Percentiles rank a stretch among this genome's conserved stretches.
Evolutionary conservation across 2,113 vertebrate genomes (phyloP).

Genomic region (Pygathrix nemaeus): DNA sequence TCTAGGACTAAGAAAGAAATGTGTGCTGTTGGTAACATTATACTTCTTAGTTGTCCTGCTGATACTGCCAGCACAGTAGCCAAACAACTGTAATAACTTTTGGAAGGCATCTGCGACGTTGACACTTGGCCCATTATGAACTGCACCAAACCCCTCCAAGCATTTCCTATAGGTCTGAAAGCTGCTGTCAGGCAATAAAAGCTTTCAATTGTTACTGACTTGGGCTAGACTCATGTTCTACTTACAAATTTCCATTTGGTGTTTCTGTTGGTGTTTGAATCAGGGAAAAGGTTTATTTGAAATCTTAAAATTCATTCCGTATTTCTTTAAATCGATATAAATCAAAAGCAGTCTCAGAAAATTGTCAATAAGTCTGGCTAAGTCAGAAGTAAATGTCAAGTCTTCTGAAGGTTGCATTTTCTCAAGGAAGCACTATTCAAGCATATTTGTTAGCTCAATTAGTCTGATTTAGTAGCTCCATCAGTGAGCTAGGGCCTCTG

Average conservation of each 20-base stretch:
- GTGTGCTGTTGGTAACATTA: constrained; percentile 35
- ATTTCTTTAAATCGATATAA: constrained; percentile 78
- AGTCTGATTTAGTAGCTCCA: constrained; percentile 75
- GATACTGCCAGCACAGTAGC: constrained; percentile 54
- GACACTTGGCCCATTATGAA: constrained; percentile 13
- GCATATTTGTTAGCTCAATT: constrained; percentile 79
- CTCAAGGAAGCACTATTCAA: constrained; percentile 57
- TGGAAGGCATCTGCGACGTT: constrained; percentile 58
- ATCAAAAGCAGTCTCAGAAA: constrained; percentile 71
- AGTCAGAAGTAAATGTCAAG: constrained; percentile 52
- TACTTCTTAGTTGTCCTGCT: constrained; percentile 43
- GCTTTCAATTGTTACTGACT: not conserved
- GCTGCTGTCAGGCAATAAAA: not conserved
- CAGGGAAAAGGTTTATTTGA: constrained; percentile 55
- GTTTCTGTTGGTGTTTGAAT: constrained; percentile 63
- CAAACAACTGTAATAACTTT: constrained; percentile 53
- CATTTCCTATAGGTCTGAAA: not conserved
- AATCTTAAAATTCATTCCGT: constrained; percentile 72
- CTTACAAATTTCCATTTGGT: constrained; percentile 34
- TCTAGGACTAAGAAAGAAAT: constrained; percentile 39
- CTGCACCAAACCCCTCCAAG: constrained; percentile 43
- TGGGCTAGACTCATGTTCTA: not conserved
- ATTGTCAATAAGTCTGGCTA: constrained; percentile 66
- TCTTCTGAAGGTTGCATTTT: constrained; percentile 62
- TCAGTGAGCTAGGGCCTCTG: constrained; percentile 71